phyloP scores from a whole-genome alignment of 2,113 vertebrate species.

The Mus musculus region GRCm39 chrX:98637501-98638000 shows the following conservation, averaged over 20 bases:
- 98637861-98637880: background rate
- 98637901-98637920: background rate
- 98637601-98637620: background rate
- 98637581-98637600: background rate
- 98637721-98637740: slow-evolving; percentile 39
- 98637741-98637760: slow-evolving; percentile 65
- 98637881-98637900: accelerated
- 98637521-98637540: background rate
- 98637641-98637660: background rate
- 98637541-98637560: background rate
- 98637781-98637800: slow-evolving; percentile 79
- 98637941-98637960: background rate
- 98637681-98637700: slow-evolving; percentile 3
- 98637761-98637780: slow-evolving; percentile 74
- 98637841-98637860: background rate
- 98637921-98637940: accelerated
- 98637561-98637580: slow-evolving; percentile 1
- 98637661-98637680: background rate
- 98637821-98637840: background rate
- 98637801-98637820: slow-evolving; percentile 73
- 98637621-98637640: background rate
- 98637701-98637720: slow-evolving; percentile 73
- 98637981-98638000: background rate
- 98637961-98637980: background rate
- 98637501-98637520: slow-evolving; percentile 39